Conservation (phyloP, 2,797 vertebrate species). For the Scomberomorus guttatus region DNA sequence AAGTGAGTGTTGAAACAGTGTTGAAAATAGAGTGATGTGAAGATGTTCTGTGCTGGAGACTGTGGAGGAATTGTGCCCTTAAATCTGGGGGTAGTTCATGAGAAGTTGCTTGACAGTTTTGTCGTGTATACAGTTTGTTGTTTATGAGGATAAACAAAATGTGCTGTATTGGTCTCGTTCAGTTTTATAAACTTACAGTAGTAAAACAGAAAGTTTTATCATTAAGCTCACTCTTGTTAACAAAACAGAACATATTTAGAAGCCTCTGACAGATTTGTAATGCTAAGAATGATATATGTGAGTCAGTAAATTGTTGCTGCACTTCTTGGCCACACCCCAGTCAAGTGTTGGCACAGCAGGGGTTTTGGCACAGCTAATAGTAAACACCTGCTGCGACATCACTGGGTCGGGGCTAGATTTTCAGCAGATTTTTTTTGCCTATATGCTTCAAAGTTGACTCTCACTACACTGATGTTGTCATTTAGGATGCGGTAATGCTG, state of each 20-base stretch:
- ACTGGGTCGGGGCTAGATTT: not conserved
- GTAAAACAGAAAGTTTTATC: not conserved
- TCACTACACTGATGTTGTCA: not conserved
- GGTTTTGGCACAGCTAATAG: conserved; percentile 16
- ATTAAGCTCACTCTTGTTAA: not conserved
- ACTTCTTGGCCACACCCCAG: conserved; percentile 20
- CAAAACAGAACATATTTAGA: not conserved
- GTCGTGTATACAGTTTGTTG: not conserved
- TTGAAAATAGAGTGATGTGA: not conserved
- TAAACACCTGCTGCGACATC: conserved; percentile 21
- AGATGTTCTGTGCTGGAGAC: not conserved
- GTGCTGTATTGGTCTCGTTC: not conserved
- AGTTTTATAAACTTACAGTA: not conserved
- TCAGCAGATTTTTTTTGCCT: not conserved
- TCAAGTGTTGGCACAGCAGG: conserved; percentile 25
- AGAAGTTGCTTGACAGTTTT: conserved; percentile 26
- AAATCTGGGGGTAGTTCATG: not conserved
- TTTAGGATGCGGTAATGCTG: not conserved
- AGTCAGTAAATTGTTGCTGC: not conserved
- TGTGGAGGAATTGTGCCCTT: not conserved
- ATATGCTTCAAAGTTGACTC: not conserved
- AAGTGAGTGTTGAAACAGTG: conserved; percentile 21
- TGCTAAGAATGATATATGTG: not conserved
- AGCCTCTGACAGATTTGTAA: not conserved
- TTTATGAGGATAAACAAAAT: conserved; percentile 18